These are phyloP conservation scores for Toxotes lorentzi DNA, from an alignment of 2,797 vertebrate species.

Conservation along the genomic window DNA sequence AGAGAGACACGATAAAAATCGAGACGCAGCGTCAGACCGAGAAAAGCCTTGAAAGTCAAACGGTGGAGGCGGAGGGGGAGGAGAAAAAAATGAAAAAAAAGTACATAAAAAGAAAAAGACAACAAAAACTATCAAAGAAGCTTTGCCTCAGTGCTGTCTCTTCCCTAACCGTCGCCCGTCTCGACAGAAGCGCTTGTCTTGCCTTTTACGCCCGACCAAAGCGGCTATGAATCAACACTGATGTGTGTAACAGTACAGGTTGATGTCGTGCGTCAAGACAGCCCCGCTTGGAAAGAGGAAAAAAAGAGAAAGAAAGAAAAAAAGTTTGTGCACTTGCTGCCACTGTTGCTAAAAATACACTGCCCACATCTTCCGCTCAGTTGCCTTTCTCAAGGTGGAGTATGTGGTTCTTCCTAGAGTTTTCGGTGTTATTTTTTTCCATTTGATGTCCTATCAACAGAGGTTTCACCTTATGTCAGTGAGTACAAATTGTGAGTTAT, in stretches of 20 bases:
- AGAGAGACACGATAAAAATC: slow-evolving; percentile 75
- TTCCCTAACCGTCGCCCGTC: slow-evolving; percentile 80
- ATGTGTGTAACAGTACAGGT: slow-evolving; percentile 78
- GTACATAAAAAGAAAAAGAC: slow-evolving; percentile 36
- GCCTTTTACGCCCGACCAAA: slow-evolving; percentile 78
- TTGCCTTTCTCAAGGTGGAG: slow-evolving; percentile 63
- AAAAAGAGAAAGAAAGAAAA: slow-evolving; percentile 55
- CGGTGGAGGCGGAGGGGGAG: slow-evolving; percentile 61
- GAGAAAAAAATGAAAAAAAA: not conserved
- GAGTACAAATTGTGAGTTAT: slow-evolving; percentile 6
- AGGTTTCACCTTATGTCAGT: slow-evolving; percentile 25
- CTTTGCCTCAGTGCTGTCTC: slow-evolving; percentile 70
- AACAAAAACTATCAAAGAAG: slow-evolving; percentile 79
- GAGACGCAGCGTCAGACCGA: slow-evolving; percentile 61
- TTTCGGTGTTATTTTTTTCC: slow-evolving; percentile 52
- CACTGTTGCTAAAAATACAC: slow-evolving; percentile 83
- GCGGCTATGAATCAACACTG: slow-evolving; percentile 72
- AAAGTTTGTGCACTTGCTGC: slow-evolving; percentile 79
- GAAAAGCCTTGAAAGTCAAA: slow-evolving; percentile 78
- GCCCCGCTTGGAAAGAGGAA: slow-evolving; percentile 57
- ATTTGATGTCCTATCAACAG: slow-evolving; percentile 56
- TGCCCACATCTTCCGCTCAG: slow-evolving; percentile 75
- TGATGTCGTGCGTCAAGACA: slow-evolving; percentile 74
- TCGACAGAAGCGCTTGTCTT: slow-evolving; percentile 76
- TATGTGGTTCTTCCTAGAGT: slow-evolving; percentile 71